Evolutionary conservation across 2,888 invertebrate genomes (phyloP).

Genomic region (Andrena marginata): DNA sequence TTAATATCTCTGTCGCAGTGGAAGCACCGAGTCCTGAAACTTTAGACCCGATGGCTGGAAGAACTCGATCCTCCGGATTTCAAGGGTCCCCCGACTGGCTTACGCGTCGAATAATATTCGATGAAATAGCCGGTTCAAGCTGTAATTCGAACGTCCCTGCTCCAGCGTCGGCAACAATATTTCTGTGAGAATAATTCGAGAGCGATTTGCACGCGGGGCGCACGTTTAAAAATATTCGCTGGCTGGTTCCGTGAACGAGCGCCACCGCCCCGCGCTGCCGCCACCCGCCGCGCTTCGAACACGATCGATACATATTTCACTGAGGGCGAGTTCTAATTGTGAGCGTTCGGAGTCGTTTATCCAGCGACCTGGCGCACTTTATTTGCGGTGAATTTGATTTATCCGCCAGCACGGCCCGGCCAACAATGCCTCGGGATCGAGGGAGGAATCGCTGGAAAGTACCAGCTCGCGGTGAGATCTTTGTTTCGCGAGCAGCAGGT

Average conservation of each 20-base stretch:
- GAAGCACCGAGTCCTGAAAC: not conserved
- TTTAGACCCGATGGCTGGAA: not conserved
- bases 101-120: not conserved
- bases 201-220: not conserved
- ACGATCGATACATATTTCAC: slow-evolving; percentile 50
- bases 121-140: not conserved
- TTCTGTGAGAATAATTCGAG: not conserved
- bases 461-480: not conserved
- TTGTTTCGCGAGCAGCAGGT: not conserved
- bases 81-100: not conserved
- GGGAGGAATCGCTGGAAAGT: not conserved
- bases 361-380: slow-evolving; percentile 29
- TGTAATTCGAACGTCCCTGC: not conserved
- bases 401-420: slow-evolving; percentile 7
- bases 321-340: slow-evolving; percentile 31
- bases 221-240: slow-evolving; percentile 9
- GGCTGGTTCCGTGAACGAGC: not conserved
- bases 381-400: slow-evolving; percentile 45
- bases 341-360: slow-evolving; percentile 35
- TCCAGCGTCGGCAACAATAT: not conserved
- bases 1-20: slow-evolving; percentile 43
- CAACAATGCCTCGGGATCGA: not conserved
- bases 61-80: not conserved
- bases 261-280: no score
- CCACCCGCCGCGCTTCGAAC: not conserved